A percentile compares a stretch with the other conserved stretches of the same genome.
Evolutionary conservation across 23 tunicate genomes (phyloP).

Genomic region (Halocynthia aurantium): DNA sequence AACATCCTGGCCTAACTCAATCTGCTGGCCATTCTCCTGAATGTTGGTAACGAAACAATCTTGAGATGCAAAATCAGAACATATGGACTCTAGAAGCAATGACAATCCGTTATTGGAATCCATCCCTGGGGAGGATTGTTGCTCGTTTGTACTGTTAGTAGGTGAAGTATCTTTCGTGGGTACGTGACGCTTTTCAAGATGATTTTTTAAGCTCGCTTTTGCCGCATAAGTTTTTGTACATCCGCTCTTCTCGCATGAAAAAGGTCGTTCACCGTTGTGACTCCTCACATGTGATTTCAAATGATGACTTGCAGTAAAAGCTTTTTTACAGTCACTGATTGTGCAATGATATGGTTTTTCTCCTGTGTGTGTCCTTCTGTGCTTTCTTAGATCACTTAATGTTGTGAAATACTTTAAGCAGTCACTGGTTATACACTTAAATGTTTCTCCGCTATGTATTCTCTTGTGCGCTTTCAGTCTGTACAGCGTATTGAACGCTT

Average conservation of each 20-base stretch:
- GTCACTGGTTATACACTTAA: slow-evolving; percentile 68
- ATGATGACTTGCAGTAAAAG: slow-evolving; percentile 91
- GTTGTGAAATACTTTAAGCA: slow-evolving; percentile 83
- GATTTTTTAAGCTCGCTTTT: slow-evolving; percentile 67
- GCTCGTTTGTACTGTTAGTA: not conserved
- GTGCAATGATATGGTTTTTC: slow-evolving; percentile 82
- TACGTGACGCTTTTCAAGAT: slow-evolving; percentile 54
- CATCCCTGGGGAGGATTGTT: slow-evolving; percentile 6
- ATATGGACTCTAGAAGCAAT: slow-evolving; percentile 12
- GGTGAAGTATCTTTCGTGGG: not conserved
- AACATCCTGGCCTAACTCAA: too few relatives aligned
- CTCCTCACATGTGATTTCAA: slow-evolving; percentile 72
- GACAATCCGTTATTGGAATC: slow-evolving; percentile 13
- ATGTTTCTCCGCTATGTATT: slow-evolving; percentile 80
- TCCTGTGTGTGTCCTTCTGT: slow-evolving; percentile 86
- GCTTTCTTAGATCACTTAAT: slow-evolving; percentile 69
- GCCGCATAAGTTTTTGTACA: slow-evolving; percentile 81
- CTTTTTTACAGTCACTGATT: slow-evolving; percentile 48
- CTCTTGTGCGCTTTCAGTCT: slow-evolving; percentile 89
- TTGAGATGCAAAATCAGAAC: not conserved
- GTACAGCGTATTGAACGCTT: slow-evolving; percentile 90
- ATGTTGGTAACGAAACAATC: too few relatives aligned
- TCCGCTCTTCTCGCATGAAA: slow-evolving; percentile 63
- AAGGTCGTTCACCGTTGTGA: slow-evolving; percentile 93
- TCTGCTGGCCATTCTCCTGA: too few relatives aligned